phyloP scores from a whole-genome alignment of 2,113 vertebrate genomes.

The Rhinolophus ferrumequinum region DNA sequence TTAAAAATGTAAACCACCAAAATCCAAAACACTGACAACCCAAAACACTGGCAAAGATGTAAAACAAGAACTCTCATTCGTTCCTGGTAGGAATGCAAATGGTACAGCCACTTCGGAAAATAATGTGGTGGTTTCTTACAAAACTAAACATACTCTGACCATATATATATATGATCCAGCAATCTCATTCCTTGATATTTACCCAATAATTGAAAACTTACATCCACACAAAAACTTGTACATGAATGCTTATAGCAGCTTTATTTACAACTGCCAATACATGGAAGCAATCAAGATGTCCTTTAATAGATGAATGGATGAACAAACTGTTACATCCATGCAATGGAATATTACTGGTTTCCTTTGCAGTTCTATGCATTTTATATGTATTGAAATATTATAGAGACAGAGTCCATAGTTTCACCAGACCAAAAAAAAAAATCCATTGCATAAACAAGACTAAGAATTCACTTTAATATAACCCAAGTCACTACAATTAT shows the following conservation, averaged over 20 bases:
- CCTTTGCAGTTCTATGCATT: neutral
- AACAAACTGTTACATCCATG: neutral
- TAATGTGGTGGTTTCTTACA: neutral
- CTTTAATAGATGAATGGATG: neutral
- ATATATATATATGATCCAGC: neutral
- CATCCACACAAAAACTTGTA: neutral
- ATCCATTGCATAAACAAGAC: neutral
- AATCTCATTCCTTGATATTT: neutral
- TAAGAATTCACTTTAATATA: neutral
- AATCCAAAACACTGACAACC: slow-evolving; percentile 7
- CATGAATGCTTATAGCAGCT: neutral
- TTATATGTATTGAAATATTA: neutral
- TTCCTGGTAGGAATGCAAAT: neutral
- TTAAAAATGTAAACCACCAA: neutral
- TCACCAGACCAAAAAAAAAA: neutral
- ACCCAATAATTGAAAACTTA: neutral
- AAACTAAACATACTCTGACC: slow-evolving; percentile 25
- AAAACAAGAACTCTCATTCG: neutral
- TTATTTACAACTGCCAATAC: neutral
- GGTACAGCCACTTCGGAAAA: neutral
- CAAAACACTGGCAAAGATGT: neutral
- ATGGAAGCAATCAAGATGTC: neutral
- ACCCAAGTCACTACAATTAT: neutral
- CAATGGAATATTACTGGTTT: neutral
- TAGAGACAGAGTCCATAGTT: neutral